Percentiles rank a stretch among this genome's conserved stretches.
These are phyloP conservation scores for Pangasius sanitwongsei DNA, from an alignment of 2,797 vertebrate species.

Conservation along the genomic window DNA sequence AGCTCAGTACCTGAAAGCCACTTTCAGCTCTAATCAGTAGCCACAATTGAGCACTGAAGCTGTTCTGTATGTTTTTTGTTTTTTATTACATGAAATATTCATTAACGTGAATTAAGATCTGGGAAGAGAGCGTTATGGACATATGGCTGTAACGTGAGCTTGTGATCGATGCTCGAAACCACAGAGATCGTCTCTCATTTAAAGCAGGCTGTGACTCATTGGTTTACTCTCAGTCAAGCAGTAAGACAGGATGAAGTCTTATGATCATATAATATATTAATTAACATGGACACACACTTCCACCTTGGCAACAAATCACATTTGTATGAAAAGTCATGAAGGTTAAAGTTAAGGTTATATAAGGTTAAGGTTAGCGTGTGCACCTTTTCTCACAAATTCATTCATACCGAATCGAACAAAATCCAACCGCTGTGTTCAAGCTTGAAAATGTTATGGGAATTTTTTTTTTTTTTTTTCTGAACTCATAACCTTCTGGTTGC, in stretches of 20 bases:
- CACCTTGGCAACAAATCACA: background rate
- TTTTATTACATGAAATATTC: slow-evolving; percentile 26
- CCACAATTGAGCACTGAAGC: background rate
- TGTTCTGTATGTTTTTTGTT: background rate
- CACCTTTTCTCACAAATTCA: background rate
- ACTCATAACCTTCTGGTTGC: background rate
- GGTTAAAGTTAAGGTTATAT: background rate
- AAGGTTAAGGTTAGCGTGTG: background rate
- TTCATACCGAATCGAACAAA: background rate
- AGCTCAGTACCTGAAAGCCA: slow-evolving; percentile 4
- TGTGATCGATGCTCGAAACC: background rate
- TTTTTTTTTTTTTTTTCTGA: background rate
- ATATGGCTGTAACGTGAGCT: slow-evolving; percentile 31
- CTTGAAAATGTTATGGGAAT: too few relatives aligned
- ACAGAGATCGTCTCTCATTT: background rate
- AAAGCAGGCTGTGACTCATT: background rate
- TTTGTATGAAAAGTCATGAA: background rate
- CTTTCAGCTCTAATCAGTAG: background rate
- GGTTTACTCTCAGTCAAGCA: background rate
- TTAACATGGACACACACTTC: background rate
- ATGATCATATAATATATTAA: background rate
- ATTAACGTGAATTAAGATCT: background rate
- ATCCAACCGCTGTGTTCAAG: background rate
- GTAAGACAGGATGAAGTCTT: too few relatives aligned
- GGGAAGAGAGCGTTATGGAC: background rate